These are phyloP conservation scores for Scolopax rusticola DNA, from an alignment of 2,797 vertebrate genomes.

Conservation along the genomic window DNA sequence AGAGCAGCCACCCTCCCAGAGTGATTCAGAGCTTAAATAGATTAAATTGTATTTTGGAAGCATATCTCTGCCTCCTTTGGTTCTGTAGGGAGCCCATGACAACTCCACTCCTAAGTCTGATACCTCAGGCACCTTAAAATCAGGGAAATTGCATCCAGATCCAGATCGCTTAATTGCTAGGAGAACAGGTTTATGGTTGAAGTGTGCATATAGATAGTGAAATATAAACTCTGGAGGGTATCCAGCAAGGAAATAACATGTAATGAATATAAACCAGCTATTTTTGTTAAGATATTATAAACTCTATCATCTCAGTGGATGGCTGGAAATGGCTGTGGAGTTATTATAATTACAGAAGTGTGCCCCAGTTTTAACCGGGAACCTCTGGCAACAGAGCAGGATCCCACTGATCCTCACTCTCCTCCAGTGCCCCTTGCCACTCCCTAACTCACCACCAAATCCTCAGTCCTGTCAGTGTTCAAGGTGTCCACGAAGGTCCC, in stretches of 20 bases:
- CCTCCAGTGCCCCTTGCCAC: background rate
- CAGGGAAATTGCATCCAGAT: background rate
- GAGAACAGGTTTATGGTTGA: background rate
- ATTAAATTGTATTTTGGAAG: background rate
- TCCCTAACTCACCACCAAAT: background rate
- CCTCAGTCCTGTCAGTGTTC: background rate
- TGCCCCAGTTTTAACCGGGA: background rate
- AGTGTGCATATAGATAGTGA: background rate
- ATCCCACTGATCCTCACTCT: fast-evolving
- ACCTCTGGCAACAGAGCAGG: background rate
- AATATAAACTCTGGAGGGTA: background rate
- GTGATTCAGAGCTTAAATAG: background rate
- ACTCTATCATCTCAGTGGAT: background rate
- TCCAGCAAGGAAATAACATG: background rate
- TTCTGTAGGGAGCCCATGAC: background rate
- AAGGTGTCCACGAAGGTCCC: background rate
- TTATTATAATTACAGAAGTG: background rate
- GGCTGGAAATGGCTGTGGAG: background rate
- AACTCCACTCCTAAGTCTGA: background rate
- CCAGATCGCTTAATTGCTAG: background rate
- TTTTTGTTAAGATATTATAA: background rate
- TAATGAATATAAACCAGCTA: background rate
- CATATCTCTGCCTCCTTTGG: background rate
- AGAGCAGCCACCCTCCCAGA: background rate
- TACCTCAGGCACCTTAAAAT: background rate